Conservation (phyloP, 1,140 invertebrate species). For the Pseudomyrmex flavicornis region DNA sequence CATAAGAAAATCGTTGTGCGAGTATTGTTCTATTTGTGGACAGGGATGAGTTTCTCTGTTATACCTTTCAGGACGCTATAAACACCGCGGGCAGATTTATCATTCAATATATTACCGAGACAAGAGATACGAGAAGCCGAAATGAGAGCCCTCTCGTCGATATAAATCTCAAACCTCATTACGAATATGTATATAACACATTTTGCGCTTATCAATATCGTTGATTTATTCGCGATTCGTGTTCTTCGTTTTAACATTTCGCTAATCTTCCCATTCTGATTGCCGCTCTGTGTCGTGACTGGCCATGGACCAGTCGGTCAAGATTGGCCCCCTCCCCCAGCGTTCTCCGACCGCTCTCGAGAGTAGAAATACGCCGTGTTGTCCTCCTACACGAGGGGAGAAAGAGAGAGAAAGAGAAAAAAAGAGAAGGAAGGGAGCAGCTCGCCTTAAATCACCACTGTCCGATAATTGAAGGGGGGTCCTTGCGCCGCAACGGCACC, state of each 20-base stretch:
- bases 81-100: slow-evolving; percentile 51
- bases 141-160: slow-evolving; percentile 27
- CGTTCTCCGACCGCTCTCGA: slow-evolving; percentile 1
- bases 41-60: background rate
- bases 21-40: background rate
- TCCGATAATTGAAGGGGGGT: slow-evolving; percentile 79
- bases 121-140: background rate
- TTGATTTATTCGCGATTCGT: slow-evolving; percentile 70
- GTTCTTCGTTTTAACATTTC: slow-evolving; percentile 68
- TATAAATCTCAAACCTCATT: slow-evolving; percentile 71
- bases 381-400: slow-evolving; percentile 68
- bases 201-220: slow-evolving; percentile 71
- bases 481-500: slow-evolving; percentile 77
- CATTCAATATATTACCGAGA: slow-evolving; percentile 33
- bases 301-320: slow-evolving; percentile 1
- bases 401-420: no score
- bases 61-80: slow-evolving; percentile 1
- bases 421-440: slow-evolving; percentile 7
- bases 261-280: slow-evolving; percentile 72
- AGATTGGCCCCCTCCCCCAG: slow-evolving; percentile 24
- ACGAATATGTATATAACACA: slow-evolving; percentile 68
- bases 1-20: background rate
- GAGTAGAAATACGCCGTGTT: slow-evolving; percentile 27
- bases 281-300: slow-evolving; percentile 57
- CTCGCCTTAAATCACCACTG: slow-evolving; percentile 77